phyloP scores from a whole-genome alignment of 2,888 invertebrate species.

The Tromatobia lineatoria region DNA sequence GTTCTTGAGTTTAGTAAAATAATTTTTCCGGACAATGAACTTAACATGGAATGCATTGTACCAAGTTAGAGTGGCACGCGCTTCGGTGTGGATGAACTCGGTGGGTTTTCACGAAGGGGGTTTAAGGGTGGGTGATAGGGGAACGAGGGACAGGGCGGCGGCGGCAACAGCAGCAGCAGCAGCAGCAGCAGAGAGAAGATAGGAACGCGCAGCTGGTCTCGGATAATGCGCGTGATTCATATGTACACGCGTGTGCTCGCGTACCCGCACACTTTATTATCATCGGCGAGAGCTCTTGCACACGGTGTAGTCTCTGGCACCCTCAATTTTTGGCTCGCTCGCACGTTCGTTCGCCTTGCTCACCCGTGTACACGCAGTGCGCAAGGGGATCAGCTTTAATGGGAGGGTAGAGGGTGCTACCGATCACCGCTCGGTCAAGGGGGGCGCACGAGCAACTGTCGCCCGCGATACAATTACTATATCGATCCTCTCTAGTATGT shows the following conservation, averaged over 20 bases:
- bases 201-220: slow-evolving; percentile 71
- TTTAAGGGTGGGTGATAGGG: slow-evolving; percentile 61
- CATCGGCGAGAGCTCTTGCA: slow-evolving; percentile 41
- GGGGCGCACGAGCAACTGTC: slow-evolving; percentile 64
- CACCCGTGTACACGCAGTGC: slow-evolving; percentile 11
- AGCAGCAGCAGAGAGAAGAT: slow-evolving; percentile 63
- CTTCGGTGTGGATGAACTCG: slow-evolving; percentile 24
- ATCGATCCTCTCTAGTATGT: slow-evolving; percentile 57
- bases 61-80: slow-evolving; percentile 48
- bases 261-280: slow-evolving; percentile 67
- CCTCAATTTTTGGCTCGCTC: slow-evolving; percentile 44
- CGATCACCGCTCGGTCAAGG: slow-evolving; percentile 36
- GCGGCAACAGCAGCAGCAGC: too few relatives aligned
- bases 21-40: too few relatives aligned
- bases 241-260: slow-evolving; percentile 50
- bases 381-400: slow-evolving; percentile 60
- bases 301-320: slow-evolving; percentile 23
- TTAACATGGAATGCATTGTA: neutral
- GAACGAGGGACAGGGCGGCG: slow-evolving; percentile 36
- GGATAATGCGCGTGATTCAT: slow-evolving; percentile 39
- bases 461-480: slow-evolving; percentile 65
- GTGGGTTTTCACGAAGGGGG: slow-evolving; percentile 54
- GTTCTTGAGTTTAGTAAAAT: too few relatives aligned
- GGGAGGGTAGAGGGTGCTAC: slow-evolving; percentile 50
- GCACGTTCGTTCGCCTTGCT: slow-evolving; percentile 35